Evolutionary conservation across 2,888 invertebrate genomes (phyloP), one percentile per base, ranked within the genome.

Genomic region (Nemoura dubitans): DNA sequence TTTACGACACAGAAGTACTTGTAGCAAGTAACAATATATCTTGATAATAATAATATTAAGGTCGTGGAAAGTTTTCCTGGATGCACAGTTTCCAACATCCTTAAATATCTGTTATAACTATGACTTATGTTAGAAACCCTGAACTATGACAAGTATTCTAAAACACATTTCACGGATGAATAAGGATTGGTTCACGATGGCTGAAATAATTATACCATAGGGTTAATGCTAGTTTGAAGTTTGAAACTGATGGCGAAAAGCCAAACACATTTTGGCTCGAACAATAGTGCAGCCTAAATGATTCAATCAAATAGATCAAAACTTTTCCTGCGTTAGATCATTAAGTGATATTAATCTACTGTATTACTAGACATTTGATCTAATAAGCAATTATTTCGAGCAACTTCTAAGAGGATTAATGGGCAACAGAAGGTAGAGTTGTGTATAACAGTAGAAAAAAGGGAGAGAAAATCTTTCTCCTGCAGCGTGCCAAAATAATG

Each of bases 221-320:
- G 29, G 29, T 59, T 30, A 81, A 81, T 81, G 81, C 30, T 81
- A n/a, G 81, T 81, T 81, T 81, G 81, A 81, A 81, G 81, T 81
- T 81, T 81, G 81, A 25, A 78, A 28, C 27, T 28, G 78, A 81
- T 81, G 81, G 81, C 81, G 26, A 3, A 14, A 2, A 81, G 81
- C 81, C 81, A 81, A 59, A 30, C 81, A 10, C 81, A 30, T 28
- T 59, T 81, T 81, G 81, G 81, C 81, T 81, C 81, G 7, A 81
- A 81, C 81, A 81, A 81, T 81, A 30, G 29, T 29, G 81, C 30
- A n/a, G 81, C 30, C 81, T 28, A 81, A 81, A 30, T n/a, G 28
- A 29, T 81, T 29, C 28, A 28, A 78, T 27, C 7, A 16, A 27
- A 81, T 81, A 81, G 81, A 81, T 81, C 81, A 81, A 81, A 81